A percentile compares a stretch with the other conserved stretches of the same genome.
Conservation (phyloP, 64 coral and sea anemone genomes). For the Trachythela sp. region DNA sequence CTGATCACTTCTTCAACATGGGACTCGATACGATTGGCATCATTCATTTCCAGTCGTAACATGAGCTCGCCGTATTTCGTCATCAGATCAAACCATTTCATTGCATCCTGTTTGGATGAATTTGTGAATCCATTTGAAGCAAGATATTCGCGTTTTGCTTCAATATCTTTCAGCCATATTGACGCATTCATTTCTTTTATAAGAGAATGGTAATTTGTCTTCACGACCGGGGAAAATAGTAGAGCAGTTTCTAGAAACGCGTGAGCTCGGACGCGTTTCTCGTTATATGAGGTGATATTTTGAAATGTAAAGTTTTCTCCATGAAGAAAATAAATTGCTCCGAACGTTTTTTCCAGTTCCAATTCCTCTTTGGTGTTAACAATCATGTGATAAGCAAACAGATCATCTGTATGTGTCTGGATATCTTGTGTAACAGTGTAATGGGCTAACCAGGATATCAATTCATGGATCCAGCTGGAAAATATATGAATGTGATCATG, state of each 20-base stretch:
- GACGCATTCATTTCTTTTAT: neutral
- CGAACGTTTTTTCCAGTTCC: neutral
- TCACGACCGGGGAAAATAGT: neutral
- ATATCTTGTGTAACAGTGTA: neutral
- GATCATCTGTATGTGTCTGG: neutral
- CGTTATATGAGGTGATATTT: neutral
- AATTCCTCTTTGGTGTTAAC: neutral
- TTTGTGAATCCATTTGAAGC: neutral
- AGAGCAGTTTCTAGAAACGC: neutral
- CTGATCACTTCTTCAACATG: neutral
- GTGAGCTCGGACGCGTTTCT: neutral
- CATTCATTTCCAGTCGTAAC: neutral
- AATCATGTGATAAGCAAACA: constrained; percentile 8
- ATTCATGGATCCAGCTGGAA: neutral
- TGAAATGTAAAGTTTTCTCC: neutral
- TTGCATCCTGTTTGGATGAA: neutral
- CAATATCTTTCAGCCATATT: neutral
- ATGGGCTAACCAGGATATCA: neutral
- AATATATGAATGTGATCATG: neutral
- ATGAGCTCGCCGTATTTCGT: neutral
- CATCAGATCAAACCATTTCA: neutral
- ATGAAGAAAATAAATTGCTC: neutral
- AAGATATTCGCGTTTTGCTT: neutral
- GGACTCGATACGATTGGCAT: neutral
- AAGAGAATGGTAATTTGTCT: neutral